Percentiles rank a stretch among this genome's conserved stretches.
These are phyloP conservation scores for Frankliniella intonsa DNA, from an alignment of 2,888 invertebrate genomes.

Conservation along the genomic window DNA sequence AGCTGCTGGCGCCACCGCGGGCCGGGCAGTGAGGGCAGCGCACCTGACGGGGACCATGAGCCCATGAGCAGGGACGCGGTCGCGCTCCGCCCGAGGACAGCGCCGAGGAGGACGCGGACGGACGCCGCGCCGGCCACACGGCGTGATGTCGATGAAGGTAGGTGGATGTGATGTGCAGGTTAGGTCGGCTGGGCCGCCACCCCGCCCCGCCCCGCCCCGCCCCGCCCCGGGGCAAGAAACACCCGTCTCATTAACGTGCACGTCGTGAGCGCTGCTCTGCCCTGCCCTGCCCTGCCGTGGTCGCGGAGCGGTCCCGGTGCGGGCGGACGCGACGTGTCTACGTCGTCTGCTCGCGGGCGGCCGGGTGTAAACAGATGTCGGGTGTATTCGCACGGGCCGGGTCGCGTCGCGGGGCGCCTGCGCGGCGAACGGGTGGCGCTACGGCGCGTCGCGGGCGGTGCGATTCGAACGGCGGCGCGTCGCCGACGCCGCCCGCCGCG, in stretches of 20 bases:
- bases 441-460: too few relatives aligned
- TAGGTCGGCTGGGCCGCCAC: not conserved
- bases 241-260: not conserved
- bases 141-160: constrained; percentile 8
- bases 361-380: too few relatives aligned
- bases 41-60: too few relatives aligned
- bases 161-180: not conserved
- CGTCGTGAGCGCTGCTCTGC: not conserved
- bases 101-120: not conserved
- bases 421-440: too few relatives aligned
- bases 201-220: too few relatives aligned
- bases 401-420: not conserved
- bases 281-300: not conserved
- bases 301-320: too few relatives aligned
- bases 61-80: too few relatives aligned
- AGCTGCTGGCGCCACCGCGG: not conserved
- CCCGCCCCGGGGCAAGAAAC: not conserved
- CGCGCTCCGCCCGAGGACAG: too few relatives aligned
- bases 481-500: too few relatives aligned
- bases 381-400: not conserved
- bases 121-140: not conserved
- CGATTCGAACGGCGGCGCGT: too few relatives aligned
- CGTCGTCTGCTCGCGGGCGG: too few relatives aligned
- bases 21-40: not conserved
- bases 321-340: not conserved